Base-by-base conservation (phyloP, 2,113 vertebrate genomes). In the Neomonachus schauinslandi region DNA sequence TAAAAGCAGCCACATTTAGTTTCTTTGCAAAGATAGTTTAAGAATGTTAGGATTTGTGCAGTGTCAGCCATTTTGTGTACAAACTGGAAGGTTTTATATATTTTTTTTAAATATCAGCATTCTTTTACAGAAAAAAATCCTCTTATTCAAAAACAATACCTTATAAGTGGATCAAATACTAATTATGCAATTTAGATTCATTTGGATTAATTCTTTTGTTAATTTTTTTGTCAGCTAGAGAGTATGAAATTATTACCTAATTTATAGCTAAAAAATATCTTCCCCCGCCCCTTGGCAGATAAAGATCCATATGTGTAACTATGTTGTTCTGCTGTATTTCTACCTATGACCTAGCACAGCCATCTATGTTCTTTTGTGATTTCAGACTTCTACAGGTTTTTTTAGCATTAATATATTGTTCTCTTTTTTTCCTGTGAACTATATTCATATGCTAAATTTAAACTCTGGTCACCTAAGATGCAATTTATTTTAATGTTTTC, bases 1-100 rank as follows among this genome's bases (percentile, higher is more conserved):
- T 91, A 95, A 91, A 96, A 85, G 71, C 93, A 97, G 96, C 95
- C 96, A 97, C 93, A 67, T 98, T 98, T 98, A 98, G 95, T 99
- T 96, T 98, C 97, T 99, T 96, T 83, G 83, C 88, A 97, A 98
- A 98, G 91, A 97, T 95, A 98, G 97, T 97, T 98, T 97, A 95
- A 87, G 96, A 98, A 92, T 97, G 95, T 94, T 95, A 55, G 51
- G 18, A 46, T 97, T 98, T 95, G 63, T 98, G 96, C 90, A 97
- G n/a, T 84, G 93, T 98, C 79, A 77, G 26, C 85, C 33, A 76
- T 49, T 79, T 69, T 53, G 7, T 97, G 28, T 83, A 55, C 4
- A 63, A 67, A 72, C 18, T 72, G n/a, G 13, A 92, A 89, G 77
- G 39, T 59, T 89, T 89, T 69, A 2, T 79, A 51, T 33, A 4